These are phyloP conservation scores for Scophthalmus maximus DNA, from an alignment of 2,113 vertebrate species.

Conservation along the genomic window DNA sequence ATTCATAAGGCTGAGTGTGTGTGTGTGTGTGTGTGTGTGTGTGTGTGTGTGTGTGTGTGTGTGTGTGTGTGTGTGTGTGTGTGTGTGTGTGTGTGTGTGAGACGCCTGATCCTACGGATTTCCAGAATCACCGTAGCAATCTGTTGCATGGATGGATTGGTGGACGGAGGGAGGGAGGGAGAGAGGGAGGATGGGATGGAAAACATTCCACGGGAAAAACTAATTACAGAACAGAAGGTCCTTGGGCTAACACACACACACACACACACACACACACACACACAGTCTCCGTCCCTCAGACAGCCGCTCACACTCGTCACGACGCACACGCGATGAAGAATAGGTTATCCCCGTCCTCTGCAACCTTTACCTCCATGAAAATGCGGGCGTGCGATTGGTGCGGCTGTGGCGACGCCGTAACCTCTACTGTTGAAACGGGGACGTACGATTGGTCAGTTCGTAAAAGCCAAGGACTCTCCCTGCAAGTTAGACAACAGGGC, in stretches of 20 bases:
- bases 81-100: constrained; percentile 33
- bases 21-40: constrained; percentile 11
- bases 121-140: constrained; percentile 71
- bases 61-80: constrained; percentile 30
- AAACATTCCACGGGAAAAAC: constrained; percentile 69
- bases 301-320: constrained; percentile 16
- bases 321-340: constrained; percentile 44
- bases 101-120: constrained; percentile 62
- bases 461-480: constrained; percentile 57
- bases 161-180: constrained; percentile 3
- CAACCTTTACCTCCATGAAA: constrained; percentile 58
- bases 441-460: constrained; percentile 45
- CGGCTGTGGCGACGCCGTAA: constrained; percentile 37
- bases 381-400: constrained; percentile 31
- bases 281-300: constrained; percentile 17
- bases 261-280: constrained; percentile 33
- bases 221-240: constrained; percentile 79
- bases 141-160: constrained; percentile 68
- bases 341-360: constrained; percentile 35
- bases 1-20: constrained; percentile 59
- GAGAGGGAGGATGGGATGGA: constrained; percentile 26
- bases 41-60: constrained; percentile 11
- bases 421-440: constrained; percentile 52
- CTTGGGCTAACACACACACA: constrained; percentile 46
- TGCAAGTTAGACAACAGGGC: constrained; percentile 22